Evolutionary conservation across 2,797 vertebrate species (phyloP), one percentile per base, ranked within the genome.

Genomic region (Philypnodon macrostomus): DNA sequence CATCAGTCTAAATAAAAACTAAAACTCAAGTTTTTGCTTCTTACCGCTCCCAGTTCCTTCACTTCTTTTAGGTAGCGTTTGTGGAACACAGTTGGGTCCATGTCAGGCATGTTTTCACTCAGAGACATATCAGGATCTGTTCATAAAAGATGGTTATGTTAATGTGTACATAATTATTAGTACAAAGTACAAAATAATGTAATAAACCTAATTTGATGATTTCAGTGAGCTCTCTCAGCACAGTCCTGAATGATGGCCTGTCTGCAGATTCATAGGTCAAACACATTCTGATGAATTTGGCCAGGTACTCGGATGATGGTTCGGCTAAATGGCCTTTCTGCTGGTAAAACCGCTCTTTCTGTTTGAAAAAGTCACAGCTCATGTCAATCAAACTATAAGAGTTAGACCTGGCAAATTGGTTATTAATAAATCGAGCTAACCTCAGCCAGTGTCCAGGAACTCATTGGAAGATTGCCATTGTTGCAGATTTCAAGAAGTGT

Each of bases 401-500:
- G 9, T 30, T 30, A 27, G 26, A 9, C 2, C 26, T 32, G 30
- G 1, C n/a, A n/a, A 32, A 32, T n/a, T 41, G 21, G 7, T 3
- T 9, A 7, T 41, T n/a, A 7, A 7, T 26, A 13, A 6, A 26
- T 10, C 14, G 14, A 15, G 12, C 36, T 1, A 85, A 96, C 96
- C 92, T 98, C 93, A 0, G 89, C 75, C 2, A 92, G 85, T 0
- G 91, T 73, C 13, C 81, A 77, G 36, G 84, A 83, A 54, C 90
- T 92, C 45, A 97, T 79, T 0, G 92, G 93, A 14, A 92, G 87
- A 23, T 94, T 88, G 0, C 92, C 94, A 0, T 96, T 92, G 37
- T 95, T 95, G 85, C 93, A 98, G 78, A 98, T 96, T 64, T 98
- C 96, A 24, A 98, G 85, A 37, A 98, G 66, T 0, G 95, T 96